Conservation (phyloP, 2,888 invertebrate species). For the Nipponacmea schrenckii region DNA sequence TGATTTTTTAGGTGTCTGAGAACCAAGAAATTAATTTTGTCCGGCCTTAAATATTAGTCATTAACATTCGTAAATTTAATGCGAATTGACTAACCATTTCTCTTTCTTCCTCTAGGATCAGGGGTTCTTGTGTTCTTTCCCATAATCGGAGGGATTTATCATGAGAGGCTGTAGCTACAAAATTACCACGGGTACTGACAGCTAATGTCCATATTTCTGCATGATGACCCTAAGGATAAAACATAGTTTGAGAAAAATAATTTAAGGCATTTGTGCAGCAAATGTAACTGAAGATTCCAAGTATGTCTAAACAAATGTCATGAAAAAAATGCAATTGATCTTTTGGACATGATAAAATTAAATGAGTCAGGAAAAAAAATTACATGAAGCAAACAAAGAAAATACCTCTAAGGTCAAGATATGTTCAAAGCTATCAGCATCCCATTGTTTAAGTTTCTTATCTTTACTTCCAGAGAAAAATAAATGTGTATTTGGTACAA, state of each 20-base stretch:
- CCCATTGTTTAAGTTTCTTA: slow-evolving; percentile 96
- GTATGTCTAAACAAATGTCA: too few species aligned
- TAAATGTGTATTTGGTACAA: slow-evolving; percentile 90
- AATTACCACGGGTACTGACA: slow-evolving; percentile 84
- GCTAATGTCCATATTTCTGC: slow-evolving; percentile 82
- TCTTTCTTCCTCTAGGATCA: slow-evolving; percentile 91
- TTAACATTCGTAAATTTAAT: too few species aligned
- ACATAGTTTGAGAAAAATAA: too few species aligned
- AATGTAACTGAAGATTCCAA: too few species aligned
- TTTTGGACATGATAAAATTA: background rate
- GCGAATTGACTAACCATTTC: slow-evolving; percentile 73
- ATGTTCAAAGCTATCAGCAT: slow-evolving; percentile 89
- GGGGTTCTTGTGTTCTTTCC: slow-evolving; percentile 85
- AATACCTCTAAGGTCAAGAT: slow-evolving; percentile 78
- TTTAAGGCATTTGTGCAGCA: too few species aligned
- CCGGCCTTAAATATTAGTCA: too few species aligned
- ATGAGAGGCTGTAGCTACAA: slow-evolving; percentile 81
- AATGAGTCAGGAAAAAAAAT: too few species aligned
- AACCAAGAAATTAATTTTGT: too few species aligned
- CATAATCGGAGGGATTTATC: slow-evolving; percentile 89
- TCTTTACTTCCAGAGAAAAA: slow-evolving; percentile 95
- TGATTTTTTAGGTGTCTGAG: too few species aligned
- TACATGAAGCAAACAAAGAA: slow-evolving; percentile 34
- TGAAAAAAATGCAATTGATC: too few species aligned
- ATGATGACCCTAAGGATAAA: slow-evolving; percentile 78